Percentiles rank a stretch among this genome's conserved stretches.
Conservation (phyloP, 2,888 invertebrate genomes). For the Creontiades dilutus region DNA sequence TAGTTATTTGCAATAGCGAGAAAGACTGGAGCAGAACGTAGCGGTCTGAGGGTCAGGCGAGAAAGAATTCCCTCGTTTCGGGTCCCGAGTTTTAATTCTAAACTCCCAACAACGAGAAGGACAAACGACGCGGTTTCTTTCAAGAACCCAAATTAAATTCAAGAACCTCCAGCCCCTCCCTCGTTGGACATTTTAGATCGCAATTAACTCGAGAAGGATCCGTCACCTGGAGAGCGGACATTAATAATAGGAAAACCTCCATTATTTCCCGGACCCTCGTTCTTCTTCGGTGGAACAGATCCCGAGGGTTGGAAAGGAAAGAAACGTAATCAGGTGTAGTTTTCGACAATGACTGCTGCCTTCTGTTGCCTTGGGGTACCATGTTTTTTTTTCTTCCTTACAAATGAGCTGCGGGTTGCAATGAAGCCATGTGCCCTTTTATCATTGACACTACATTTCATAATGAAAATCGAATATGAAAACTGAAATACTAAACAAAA, state of each 20-base stretch:
- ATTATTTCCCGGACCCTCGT: conserved; percentile 12
- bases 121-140: conserved; percentile 62
- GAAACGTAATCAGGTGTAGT: conserved; percentile 32
- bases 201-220: conserved; percentile 1
- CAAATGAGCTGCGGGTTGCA: too few species aligned
- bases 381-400: background rate
- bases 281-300: background rate
- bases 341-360: background rate
- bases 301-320: background rate
- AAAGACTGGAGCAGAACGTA: too few species aligned
- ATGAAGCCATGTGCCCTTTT: too few species aligned
- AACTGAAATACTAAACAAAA: too few species aligned
- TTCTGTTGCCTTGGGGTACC: background rate
- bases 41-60: background rate
- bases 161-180: background rate
- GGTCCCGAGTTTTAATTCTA: conserved; percentile 33
- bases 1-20: too few species aligned
- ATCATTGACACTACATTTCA: too few species aligned
- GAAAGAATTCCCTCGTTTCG: background rate
- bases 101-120: background rate
- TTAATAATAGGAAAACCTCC: conserved; percentile 32
- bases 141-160: conserved; percentile 56
- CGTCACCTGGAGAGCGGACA: conserved; percentile 2
- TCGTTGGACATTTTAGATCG: background rate
- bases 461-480: too few species aligned